Evolutionary conservation across 2,797 vertebrate genomes (phyloP).

Genomic region (Gadopsis bispinosus): DNA sequence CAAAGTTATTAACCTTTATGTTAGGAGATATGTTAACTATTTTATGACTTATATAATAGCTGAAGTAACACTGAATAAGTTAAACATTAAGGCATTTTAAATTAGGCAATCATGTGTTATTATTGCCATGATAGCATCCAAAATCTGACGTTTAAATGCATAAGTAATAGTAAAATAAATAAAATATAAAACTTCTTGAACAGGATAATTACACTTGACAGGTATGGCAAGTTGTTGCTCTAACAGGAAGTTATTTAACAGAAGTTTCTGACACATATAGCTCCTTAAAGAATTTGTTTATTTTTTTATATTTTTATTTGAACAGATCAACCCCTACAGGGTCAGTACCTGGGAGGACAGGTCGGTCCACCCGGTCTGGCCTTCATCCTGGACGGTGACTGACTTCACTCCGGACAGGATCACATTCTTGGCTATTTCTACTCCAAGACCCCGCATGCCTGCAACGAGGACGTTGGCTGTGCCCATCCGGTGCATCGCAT

Average conservation of each 20-base stretch:
- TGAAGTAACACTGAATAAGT: neutral
- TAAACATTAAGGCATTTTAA: neutral
- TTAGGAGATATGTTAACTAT: neutral
- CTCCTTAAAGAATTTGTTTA: no score
- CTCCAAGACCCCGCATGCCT: conserved; percentile 90
- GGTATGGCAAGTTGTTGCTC: neutral
- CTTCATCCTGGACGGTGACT: conserved; percentile 90
- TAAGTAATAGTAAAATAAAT: neutral
- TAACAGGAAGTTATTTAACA: neutral
- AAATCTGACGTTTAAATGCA: neutral
- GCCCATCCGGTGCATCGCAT: conserved; percentile 85
- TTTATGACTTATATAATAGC: neutral
- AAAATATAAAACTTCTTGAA: neutral
- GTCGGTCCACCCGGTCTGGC: conserved; percentile 77
- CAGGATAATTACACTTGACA: neutral
- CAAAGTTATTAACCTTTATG: neutral
- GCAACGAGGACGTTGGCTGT: conserved; percentile 85
- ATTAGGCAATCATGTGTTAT: neutral
- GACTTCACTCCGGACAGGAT: conserved; percentile 89
- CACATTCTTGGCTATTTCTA: conserved; percentile 92
- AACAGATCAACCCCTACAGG: neutral
- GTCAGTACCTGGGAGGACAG: conserved; percentile 88
- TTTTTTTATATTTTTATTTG: neutral
- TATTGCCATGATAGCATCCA: neutral
- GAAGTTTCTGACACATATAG: neutral